Base-by-base conservation (phyloP, 2,797 vertebrate species). In the Sebastes taczanowskii region DNA sequence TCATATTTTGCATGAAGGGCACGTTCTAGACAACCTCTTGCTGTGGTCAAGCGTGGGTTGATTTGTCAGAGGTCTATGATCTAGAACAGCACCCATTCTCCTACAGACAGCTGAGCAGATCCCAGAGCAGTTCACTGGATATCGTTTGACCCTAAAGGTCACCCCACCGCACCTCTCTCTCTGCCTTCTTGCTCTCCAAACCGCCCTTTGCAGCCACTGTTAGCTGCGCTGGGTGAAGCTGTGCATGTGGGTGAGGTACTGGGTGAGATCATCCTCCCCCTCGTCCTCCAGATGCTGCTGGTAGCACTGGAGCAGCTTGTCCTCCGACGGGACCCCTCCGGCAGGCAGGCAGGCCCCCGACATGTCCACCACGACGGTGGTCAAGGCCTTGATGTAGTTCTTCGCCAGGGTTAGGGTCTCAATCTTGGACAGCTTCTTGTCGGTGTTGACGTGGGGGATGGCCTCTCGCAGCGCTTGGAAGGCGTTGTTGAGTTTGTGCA, bases 401-500 rank as follows among this genome's bases (percentile, higher is more conserved):
- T 99, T 99, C 82, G 99, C 99, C 93, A 99, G 92, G 0, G 98
- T 99, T 66, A 99, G 96, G 1, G 99, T 99, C 95, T 99, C 99
- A 2, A 99, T 99, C 95, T 99, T 99, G 92, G 99, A 99, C 9
- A 99, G 96, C 88, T 99, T 99, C 94, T 97, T 98, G 90, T 99
- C 98, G 0, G 96, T 97, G 34, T 97, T 96, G 69, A 99, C 97
- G 0, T 99, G 99, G 0, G 99, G 99, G 89, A 99, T 99, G 90
- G 97, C 96, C 92, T 99, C 99, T 0, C 97, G 94, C 81, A 99
- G 75, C 0, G 97, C 98, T 89, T 99, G 98, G 94, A 99, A 99
- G 0, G 99, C 99, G 0, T 98, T 99, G 95, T 99, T 99, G 78
- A 99, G 98, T 83, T 99, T 99, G 95, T 99, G 99, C 99, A 99